phyloP scores from a whole-genome alignment of 2,888 invertebrate genomes.

The Alloplasta piceator region DNA sequence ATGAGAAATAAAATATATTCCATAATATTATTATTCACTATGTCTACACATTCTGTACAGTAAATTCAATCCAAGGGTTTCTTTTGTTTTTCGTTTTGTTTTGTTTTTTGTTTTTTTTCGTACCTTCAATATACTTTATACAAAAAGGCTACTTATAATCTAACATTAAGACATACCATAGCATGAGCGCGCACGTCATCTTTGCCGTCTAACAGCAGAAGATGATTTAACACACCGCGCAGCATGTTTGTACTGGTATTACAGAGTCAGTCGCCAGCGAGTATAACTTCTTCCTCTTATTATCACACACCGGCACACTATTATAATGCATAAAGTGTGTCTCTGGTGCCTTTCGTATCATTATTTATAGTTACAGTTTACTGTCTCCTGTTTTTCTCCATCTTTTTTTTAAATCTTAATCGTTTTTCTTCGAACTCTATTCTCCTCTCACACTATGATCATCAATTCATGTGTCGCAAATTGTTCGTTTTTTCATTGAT shows the following conservation, averaged over 20 bases:
- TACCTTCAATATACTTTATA: constrained; percentile 83
- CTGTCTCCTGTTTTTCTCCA: constrained; percentile 73
- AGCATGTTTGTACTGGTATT: constrained; percentile 83
- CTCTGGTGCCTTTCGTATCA: constrained; percentile 79
- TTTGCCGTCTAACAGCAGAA: constrained; percentile 58
- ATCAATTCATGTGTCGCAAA: constrained; percentile 11
- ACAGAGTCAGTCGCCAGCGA: constrained; percentile 83
- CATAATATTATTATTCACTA: constrained; percentile 84
- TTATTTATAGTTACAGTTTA: constrained; percentile 78
- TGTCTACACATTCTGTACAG: constrained; percentile 84
- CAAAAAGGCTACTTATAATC: constrained; percentile 84
- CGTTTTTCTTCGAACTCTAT: constrained; percentile 47
- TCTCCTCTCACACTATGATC: constrained; percentile 18
- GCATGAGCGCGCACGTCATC: constrained; percentile 81
- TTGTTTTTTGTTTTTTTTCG: constrained; percentile 68
- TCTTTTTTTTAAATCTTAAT: constrained; percentile 62
- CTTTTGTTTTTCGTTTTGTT: background rate
- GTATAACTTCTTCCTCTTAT: constrained; percentile 82
- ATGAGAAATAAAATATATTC: constrained; percentile 83
- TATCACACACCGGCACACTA: constrained; percentile 82
- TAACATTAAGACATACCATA: constrained; percentile 84
- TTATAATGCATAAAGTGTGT: constrained; percentile 78
- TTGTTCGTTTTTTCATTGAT: constrained; percentile 35
- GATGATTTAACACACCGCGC: constrained; percentile 69
- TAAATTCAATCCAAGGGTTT: constrained; percentile 82